phyloP scores from a whole-genome alignment of 2,888 invertebrate genomes.

The Pandemis corylana region DNA sequence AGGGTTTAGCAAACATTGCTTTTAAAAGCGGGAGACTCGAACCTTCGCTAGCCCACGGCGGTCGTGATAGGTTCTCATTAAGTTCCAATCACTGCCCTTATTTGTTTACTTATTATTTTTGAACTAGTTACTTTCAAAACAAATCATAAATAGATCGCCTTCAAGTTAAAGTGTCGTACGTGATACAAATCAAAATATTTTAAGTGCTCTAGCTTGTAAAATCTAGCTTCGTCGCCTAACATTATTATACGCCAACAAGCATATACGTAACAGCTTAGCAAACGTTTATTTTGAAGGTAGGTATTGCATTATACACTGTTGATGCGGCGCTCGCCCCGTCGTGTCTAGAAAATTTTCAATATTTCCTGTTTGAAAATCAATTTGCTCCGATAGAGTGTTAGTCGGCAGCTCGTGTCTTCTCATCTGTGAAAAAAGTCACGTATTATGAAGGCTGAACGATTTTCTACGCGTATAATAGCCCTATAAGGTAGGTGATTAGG shows the following conservation, averaged over 20 bases:
- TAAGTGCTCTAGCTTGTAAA: background rate
- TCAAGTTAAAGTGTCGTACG: background rate
- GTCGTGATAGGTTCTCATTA: background rate
- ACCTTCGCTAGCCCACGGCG: background rate
- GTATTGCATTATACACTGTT: conserved; percentile 55
- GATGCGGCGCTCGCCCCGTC: conserved; percentile 56
- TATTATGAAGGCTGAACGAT: conserved; percentile 66
- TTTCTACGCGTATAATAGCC: conserved; percentile 61
- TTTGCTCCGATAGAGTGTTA: conserved; percentile 72
- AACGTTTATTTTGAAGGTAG: conserved; percentile 36
- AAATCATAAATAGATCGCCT: background rate
- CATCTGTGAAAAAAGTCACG: conserved; percentile 75
- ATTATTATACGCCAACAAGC: background rate
- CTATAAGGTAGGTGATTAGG: conserved; percentile 60
- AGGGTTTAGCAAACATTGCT: conserved; percentile 49
- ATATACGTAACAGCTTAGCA: conserved; percentile 8
- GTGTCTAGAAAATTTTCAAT: conserved; percentile 71
- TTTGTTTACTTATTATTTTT: background rate
- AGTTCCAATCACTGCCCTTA: background rate
- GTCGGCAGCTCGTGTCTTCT: conserved; percentile 56
- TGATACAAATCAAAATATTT: background rate
- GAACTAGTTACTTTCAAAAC: background rate
- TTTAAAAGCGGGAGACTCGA: conserved; percentile 41
- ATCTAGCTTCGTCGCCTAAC: background rate
- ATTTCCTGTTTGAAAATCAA: conserved; percentile 75